Base-by-base conservation (phyloP, 2,113 vertebrate species). In the Agapornis roseicollis region DNA sequence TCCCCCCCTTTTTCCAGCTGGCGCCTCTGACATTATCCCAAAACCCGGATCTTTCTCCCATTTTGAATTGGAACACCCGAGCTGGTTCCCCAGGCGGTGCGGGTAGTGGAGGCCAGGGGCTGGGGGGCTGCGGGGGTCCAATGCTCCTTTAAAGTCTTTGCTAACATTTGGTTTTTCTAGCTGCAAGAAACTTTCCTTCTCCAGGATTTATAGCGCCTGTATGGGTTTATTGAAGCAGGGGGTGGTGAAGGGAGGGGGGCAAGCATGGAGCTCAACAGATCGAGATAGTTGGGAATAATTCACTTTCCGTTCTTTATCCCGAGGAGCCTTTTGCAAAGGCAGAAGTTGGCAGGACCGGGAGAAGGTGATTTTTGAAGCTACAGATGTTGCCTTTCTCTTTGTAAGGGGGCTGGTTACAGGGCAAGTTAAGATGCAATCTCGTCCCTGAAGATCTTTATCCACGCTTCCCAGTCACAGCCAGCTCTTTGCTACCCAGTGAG, bases 101-200 rank as follows among this genome's bases (percentile, higher is more conserved):
- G 73, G 77, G 35, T 53, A 64, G 46, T 73, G 63, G 86, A 87
- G 90, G 85, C 79, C 61, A 28, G 73, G 64, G 72, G 29, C 72
- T 53, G 73, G 76, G 79, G 56, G 65, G n/a, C 49, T 79, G 79
- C 42, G 69, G 55, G n/a, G 13, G 18, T 47, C 65, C 33, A 65
- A 29, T 3, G 8, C n/a, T 78, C 80, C 42, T 71, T 61, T 37
- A 29, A 76, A 85, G 49, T 63, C 70, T 37, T 53, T 80, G 50
- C 81, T 79, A 68, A 65, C 33, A 23, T 89, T 89, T 82, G 91
- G 13, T 60, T 96, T 96, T 96, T 92, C 74, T 96, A 97, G 94
- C 72, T 96, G 94, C 94, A 88, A 96, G 93, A 98, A 98, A 98
- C 96, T 98, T 98, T 97, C 58, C 80, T 96, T 85, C 83, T 90